phyloP scores from a whole-genome alignment of 2,113 vertebrate genomes.

The Nannospalax galili region DNA sequence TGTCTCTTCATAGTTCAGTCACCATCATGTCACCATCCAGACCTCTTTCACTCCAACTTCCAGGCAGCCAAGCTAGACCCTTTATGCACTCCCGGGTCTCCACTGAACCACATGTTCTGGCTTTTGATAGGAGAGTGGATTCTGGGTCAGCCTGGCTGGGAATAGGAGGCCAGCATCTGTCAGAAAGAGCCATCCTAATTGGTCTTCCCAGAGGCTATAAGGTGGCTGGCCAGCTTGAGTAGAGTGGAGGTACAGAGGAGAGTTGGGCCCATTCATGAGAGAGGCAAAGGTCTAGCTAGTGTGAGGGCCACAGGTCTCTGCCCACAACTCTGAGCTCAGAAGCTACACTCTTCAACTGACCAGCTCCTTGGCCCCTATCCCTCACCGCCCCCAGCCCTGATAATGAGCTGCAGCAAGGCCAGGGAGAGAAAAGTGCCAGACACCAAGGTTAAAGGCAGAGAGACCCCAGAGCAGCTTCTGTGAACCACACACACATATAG shows the following conservation, averaged over 20 bases:
- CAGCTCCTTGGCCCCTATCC: not conserved
- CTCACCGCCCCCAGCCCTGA: not conserved
- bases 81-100: not conserved
- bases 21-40: not conserved
- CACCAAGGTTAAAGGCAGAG: not conserved
- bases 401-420: not conserved
- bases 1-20: not conserved
- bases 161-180: not conserved
- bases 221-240: fast-evolving
- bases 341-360: not conserved
- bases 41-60: not conserved
- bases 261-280: not conserved
- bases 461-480: not conserved
- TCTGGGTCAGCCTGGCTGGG: not conserved
- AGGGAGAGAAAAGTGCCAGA: constrained; percentile 3
- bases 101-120: not conserved
- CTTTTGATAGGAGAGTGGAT: not conserved
- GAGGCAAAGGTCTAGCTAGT: not conserved
- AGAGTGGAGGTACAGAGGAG: not conserved
- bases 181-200: not conserved
- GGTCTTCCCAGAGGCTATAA: not conserved
- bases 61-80: not conserved
- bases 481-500: too few relatives aligned
- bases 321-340: not conserved
- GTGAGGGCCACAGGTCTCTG: too few relatives aligned